Conservation (phyloP, 2,888 invertebrate species). For the Acholoe squamosa region DNA sequence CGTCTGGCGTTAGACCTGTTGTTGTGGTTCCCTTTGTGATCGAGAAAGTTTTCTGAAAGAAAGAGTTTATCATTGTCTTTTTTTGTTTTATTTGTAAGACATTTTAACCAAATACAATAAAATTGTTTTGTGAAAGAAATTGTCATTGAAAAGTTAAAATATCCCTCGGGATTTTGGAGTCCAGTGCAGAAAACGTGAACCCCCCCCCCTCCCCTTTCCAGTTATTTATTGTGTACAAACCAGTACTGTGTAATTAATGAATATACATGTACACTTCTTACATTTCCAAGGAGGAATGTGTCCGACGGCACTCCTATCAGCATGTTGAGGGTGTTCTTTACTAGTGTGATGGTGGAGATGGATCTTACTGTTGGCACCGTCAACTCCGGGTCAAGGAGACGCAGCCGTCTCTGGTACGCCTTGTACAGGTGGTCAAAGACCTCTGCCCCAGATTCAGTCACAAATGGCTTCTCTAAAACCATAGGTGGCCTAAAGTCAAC, state of each 20-base stretch:
- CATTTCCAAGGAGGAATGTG: conserved; percentile 75
- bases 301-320: conserved; percentile 79
- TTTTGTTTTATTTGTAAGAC: no score
- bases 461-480: conserved; percentile 70
- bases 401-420: conserved; percentile 70
- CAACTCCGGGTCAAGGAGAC: conserved; percentile 72
- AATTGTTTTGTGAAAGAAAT: no score
- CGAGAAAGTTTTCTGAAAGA: not conserved
- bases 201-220: no score
- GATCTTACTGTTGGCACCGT: conserved; percentile 63
- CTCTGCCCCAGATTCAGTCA: conserved; percentile 78
- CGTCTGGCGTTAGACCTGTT: conserved; percentile 76
- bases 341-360: conserved; percentile 72
- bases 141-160: no score
- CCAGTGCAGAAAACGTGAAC: no score
- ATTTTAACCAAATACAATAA: no score
- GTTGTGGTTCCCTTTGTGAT: conserved; percentile 71
- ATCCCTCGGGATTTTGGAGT: no score
- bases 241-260: no score
- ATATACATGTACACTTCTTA: conserved; percentile 69
- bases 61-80: not conserved
- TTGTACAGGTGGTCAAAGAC: conserved; percentile 75
- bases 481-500: not conserved
- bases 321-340: conserved; percentile 76
- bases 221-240: no score